A percentile compares a stretch with the other conserved stretches of the same genome.
phyloP scores from a whole-genome alignment of 2,113 vertebrate genomes.

The Perca flavescens region DNA sequence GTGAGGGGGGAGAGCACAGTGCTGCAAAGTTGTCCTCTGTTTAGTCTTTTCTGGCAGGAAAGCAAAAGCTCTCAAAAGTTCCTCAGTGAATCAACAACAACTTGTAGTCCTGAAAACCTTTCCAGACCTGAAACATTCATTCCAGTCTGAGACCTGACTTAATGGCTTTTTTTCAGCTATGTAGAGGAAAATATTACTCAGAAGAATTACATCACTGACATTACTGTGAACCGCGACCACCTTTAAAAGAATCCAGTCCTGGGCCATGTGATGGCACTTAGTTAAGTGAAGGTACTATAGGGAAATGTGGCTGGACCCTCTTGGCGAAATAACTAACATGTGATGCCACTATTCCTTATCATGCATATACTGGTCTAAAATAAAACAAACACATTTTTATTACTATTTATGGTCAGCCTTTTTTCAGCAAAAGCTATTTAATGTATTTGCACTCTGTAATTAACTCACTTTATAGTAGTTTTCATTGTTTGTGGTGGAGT shows the following conservation, averaged over 20 bases:
- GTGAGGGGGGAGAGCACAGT: constrained; percentile 1
- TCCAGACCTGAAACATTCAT: constrained; percentile 46
- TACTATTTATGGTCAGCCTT: neutral
- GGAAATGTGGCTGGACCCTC: constrained; percentile 6
- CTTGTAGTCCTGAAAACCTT: constrained; percentile 30
- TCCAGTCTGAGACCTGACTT: constrained; percentile 45
- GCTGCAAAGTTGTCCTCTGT: neutral
- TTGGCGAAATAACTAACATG: constrained; percentile 7
- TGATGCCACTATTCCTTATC: constrained; percentile 1
- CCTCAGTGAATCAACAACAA: constrained; percentile 40
- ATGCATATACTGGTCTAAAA: neutral
- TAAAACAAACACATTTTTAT: neutral
- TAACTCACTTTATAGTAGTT: neutral
- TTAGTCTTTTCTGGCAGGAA: constrained; percentile 22
- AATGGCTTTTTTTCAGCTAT: constrained; percentile 24
- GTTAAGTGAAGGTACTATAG: neutral
- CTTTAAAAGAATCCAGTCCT: constrained; percentile 7
- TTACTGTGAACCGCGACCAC: constrained; percentile 55
- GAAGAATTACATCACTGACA: constrained; percentile 65
- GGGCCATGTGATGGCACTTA: constrained; percentile 30
- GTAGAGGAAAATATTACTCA: constrained; percentile 74
- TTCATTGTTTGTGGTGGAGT: neutral
- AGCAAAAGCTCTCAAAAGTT: neutral
- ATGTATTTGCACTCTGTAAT: constrained; percentile 9
- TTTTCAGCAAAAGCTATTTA: constrained; percentile 1